Conservation (phyloP, 2,888 invertebrate species). For the Cryptophagus acutangulus region DNA sequence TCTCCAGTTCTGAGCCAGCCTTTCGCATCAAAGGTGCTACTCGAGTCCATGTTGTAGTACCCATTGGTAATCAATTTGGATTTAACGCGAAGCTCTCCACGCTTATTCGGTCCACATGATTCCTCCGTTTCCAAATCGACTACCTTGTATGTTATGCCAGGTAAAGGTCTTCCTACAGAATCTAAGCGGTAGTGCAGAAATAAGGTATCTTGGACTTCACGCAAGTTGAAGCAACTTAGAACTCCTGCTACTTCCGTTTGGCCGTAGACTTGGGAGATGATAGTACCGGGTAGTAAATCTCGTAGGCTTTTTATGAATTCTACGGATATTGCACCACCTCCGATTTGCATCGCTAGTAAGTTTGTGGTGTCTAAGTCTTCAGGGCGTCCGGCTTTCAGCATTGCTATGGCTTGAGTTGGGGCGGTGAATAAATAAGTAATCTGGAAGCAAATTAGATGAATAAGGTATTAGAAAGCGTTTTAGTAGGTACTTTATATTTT, state of each 20-base stretch:
- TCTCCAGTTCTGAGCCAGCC: conserved; percentile 54
- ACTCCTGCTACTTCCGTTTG: conserved; percentile 42
- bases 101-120: conserved; percentile 41
- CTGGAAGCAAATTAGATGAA: conserved; percentile 25
- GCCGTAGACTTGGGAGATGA: conserved; percentile 37
- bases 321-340: conserved; percentile 36
- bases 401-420: conserved; percentile 31
- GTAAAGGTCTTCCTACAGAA: conserved; percentile 33
- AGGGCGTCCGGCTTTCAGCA: conserved; percentile 37
- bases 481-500: conserved; percentile 34
- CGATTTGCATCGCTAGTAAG: conserved; percentile 31
- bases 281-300: conserved; percentile 40
- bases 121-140: conserved; percentile 36
- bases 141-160: conserved; percentile 36
- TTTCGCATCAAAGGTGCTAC: conserved; percentile 45
- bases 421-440: conserved; percentile 31
- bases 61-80: conserved; percentile 43
- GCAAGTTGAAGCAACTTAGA: conserved; percentile 30
- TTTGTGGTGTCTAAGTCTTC: conserved; percentile 38
- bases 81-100: conserved; percentile 53
- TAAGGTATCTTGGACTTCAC: conserved; percentile 31
- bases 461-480: neutral
- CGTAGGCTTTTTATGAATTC: conserved; percentile 31
- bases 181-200: conserved; percentile 32
- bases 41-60: conserved; percentile 49